phyloP scores from a whole-genome alignment of 2,888 invertebrate genomes.

The Antheraea assamensis region DNA sequence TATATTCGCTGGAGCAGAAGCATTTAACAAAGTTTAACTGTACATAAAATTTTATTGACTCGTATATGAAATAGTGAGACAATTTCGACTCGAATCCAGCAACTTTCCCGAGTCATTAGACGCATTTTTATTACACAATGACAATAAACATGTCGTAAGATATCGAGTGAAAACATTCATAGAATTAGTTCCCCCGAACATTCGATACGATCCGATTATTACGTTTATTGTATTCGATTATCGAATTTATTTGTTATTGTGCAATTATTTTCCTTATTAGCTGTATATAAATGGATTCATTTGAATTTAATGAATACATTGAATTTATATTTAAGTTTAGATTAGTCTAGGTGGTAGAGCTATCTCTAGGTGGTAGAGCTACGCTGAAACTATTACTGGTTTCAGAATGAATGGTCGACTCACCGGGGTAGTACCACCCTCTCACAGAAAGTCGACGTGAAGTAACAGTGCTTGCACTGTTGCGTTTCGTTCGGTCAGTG shows the following conservation, averaged over 20 bases:
- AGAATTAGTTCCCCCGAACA: slow-evolving; percentile 67
- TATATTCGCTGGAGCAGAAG: slow-evolving; percentile 47
- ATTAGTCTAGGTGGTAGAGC: too few species aligned
- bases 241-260: slow-evolving; percentile 54
- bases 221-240: slow-evolving; percentile 69
- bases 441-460: too few species aligned
- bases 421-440: too few species aligned
- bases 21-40: slow-evolving; percentile 79
- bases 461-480: too few species aligned
- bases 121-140: slow-evolving; percentile 78
- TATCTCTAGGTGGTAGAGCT: too few species aligned
- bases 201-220: slow-evolving; percentile 62
- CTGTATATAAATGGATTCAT: slow-evolving; percentile 21
- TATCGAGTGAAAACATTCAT: slow-evolving; percentile 79
- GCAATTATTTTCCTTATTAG: slow-evolving; percentile 42
- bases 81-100: slow-evolving; percentile 63
- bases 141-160: slow-evolving; percentile 80
- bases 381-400: too few species aligned
- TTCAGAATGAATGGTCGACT: too few species aligned
- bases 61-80: slow-evolving; percentile 81
- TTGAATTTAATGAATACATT: slow-evolving; percentile 13
- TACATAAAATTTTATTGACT: slow-evolving; percentile 81
- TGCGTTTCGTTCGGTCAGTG: too few species aligned
- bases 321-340: neutral
- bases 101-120: slow-evolving; percentile 78